Evolutionary conservation across 1,140 invertebrate genomes (phyloP), one percentile per base, ranked within the genome.

Genomic region (Drosophila serrata): DNA sequence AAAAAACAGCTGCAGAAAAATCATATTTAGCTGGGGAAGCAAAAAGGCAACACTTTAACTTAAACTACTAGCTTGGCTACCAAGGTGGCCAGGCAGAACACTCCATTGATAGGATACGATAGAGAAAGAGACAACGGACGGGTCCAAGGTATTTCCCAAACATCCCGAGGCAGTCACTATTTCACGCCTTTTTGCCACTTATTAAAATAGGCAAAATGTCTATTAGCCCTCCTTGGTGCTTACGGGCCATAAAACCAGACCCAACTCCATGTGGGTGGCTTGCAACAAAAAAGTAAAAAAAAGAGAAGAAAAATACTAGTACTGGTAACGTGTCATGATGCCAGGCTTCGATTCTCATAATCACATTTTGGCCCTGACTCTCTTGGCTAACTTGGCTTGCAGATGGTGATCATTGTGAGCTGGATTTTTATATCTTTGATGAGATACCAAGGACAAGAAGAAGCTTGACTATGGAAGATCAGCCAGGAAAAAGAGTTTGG

Each of bases 141-240:
- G 24, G 33, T 39, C 53, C 48, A 45, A 59, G 77, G 77, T 73
- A 80, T 78, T 77, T 78, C 49, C 75, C 61, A 75, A 60, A 61
- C 51, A 78, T 65, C 55, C 57, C 77, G 6, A 46, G 51, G 61
- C 70, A 70, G 55, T 45, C 74, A 81, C 74, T 90, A 90, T 90
- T 90, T 90, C 87, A 86, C 87, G 87, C 87, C 87, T 90, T 90
- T 81, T 86, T 81, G 79, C 81, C 81, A 75, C 85, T 90, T 90
- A 90, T 90, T 90, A 90, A 90, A 90, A 90, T 90, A 90, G 85
- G 85, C 81, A 90, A 88, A 88, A 88, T 88, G 85, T 88, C 85
- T 90, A 90, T 88, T 90, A 81, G 67, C 51, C 79, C 60, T 42
- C 35, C 27, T 37, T n/a, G 35, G n/a, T 55, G 37, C 17, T 68